Evolutionary conservation across 2,888 invertebrate species (phyloP), one percentile per base, ranked within the genome.

Genomic region (Cataglyphis livida): DNA sequence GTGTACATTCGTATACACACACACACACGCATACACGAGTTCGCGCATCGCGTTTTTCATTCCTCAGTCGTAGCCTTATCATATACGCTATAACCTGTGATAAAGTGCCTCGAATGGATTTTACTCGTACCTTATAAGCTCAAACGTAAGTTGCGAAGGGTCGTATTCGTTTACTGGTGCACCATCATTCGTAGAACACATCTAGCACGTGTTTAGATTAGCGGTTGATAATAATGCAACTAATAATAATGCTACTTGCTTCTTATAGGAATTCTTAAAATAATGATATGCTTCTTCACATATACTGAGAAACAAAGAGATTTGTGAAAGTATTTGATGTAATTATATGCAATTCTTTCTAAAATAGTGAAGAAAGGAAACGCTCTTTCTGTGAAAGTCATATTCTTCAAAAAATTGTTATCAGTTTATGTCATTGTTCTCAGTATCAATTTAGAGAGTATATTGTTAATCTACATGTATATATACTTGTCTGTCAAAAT

Each of bases 71-170:
- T 59, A 44, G 21, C 12, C 12, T 65, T 65, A 51, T 9, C 28
- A 51, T 21, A 51, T 32, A 18, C 12, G 18, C 12, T n/a, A 18
- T 65, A 76, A 28, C 21, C 15, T 57, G 68, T 32, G 76, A 66
- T 57, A 41, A 32, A 41, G 65, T 79, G 78, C 51, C 51, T 51
- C 51, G 51, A n/a, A 51, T n/a, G 51, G 51, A 51, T 51, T 51
- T 51, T n/a, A 7, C 51, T 51, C n/a, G 7, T 48, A 48, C n/a
- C 18, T 48, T 6, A 25, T n/a, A 25, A 51, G 21, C 12, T 70
- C 28, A 7, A 78, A 82, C 70, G 81, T 88, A 88, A 88, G 86
- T 85, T 76, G 38, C 75, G 44, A 10, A n/a, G 28, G 18, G 4
- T 57, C 59, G 28, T 21, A 1, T 7, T 44, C 15, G 15, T 32